Percentiles rank a stretch among this genome's conserved stretches.
These are phyloP conservation scores for Aricia agestis DNA, from an alignment of 1,140 invertebrate species.

Conservation along the genomic window DNA sequence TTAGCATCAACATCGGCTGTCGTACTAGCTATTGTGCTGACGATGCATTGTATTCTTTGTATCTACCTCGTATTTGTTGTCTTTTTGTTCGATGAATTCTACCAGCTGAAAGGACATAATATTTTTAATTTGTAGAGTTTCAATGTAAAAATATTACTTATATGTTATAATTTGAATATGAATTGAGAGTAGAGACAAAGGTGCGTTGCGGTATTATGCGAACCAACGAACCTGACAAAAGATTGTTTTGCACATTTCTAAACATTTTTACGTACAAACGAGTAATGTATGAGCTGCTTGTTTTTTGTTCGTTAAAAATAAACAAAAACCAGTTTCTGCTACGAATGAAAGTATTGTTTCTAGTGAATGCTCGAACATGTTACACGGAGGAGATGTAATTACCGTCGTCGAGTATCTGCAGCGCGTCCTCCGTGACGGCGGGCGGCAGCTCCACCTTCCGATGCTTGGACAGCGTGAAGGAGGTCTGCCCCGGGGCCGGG, in stretches of 20 bases:
- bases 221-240: not conserved
- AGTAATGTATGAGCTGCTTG: not conserved
- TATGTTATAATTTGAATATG: not conserved
- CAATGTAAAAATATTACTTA: not conserved
- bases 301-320: not conserved
- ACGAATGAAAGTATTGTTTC: not conserved
- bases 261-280: no score
- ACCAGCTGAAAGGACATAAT: not conserved
- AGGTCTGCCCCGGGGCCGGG: constrained; percentile 52
- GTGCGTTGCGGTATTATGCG: not conserved
- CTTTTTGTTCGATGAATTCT: constrained; percentile 1
- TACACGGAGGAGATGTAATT: constrained; percentile 16
- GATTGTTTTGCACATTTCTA: no score
- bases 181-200: not conserved
- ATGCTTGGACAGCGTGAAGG: constrained; percentile 64
- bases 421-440: constrained; percentile 47
- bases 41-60: not conserved
- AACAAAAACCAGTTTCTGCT: not conserved
- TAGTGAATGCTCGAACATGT: not conserved
- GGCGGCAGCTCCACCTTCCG: constrained; percentile 61
- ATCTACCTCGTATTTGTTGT: not conserved
- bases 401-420: constrained; percentile 53
- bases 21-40: not conserved
- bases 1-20: not conserved
- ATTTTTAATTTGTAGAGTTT: not conserved